phyloP scores from a whole-genome alignment of 2,113 vertebrate genomes.

The Vidua chalybeata region DNA sequence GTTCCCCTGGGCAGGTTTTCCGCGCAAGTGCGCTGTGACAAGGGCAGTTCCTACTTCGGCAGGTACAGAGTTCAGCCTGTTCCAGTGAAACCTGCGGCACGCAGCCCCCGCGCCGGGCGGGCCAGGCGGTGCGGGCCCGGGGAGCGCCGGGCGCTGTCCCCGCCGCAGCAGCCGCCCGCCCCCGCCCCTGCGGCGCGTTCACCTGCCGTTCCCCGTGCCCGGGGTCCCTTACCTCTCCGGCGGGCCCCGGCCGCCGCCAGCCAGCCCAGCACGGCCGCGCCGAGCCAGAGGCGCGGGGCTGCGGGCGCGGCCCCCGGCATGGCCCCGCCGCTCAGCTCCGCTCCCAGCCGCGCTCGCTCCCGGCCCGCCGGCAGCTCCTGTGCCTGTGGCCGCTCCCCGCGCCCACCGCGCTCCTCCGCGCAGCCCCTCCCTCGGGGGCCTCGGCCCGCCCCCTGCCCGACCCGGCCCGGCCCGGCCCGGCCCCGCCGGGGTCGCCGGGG shows the following conservation, averaged over 20 bases:
- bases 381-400: background rate
- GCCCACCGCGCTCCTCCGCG: background rate
- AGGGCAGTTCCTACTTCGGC: rapidly evolving
- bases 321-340: background rate
- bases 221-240: background rate
- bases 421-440: background rate
- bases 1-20: rapidly evolving
- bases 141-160: background rate
- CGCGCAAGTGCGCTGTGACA: background rate
- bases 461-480: background rate
- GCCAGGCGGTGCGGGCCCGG: rapidly evolving
- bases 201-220: background rate
- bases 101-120: rapidly evolving
- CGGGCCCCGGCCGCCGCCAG: background rate
- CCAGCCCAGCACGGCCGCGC: background rate
- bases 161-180: background rate
- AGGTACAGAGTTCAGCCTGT: background rate
- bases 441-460: background rate
- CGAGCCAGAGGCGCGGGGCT: background rate
- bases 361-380: background rate
- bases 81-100: rapidly evolving
- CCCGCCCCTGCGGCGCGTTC: background rate
- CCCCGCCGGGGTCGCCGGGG: too few species aligned
- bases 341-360: too few species aligned
- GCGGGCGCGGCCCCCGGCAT: background rate